Evolutionary conservation across 1,140 invertebrate genomes (phyloP).

Genomic region (Camponotus floridanus): DNA sequence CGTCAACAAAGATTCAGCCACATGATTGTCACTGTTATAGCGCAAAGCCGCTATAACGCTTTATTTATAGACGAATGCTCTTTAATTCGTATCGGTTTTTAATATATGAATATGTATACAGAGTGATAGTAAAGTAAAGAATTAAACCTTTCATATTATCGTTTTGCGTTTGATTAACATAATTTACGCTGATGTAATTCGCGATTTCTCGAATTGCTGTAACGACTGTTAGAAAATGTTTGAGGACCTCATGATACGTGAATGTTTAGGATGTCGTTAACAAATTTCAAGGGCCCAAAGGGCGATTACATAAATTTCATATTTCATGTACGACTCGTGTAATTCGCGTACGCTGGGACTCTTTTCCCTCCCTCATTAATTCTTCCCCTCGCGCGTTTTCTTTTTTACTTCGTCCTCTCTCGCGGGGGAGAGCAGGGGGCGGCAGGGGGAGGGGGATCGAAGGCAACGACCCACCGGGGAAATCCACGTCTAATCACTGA

Average conservation of each 20-base stretch:
- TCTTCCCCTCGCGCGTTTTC: background rate
- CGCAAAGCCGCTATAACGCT: background rate
- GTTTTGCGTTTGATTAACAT: background rate
- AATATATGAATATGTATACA: slow-evolving; percentile 4
- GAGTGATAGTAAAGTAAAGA: background rate
- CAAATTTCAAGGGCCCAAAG: background rate
- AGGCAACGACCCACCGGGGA: slow-evolving; percentile 64
- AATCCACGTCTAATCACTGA: slow-evolving; percentile 71
- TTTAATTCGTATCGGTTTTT: background rate
- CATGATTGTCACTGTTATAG: slow-evolving; percentile 14
- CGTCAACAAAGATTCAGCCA: background rate
- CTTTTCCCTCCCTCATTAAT: background rate
- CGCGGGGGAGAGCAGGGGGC: too few relatives aligned
- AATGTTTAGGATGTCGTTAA: background rate
- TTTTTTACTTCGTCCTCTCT: background rate
- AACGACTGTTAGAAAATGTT: background rate
- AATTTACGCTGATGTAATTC: background rate
- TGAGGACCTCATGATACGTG: background rate
- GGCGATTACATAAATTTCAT: slow-evolving; percentile 19
- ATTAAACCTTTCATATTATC: background rate
- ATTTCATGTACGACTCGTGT: slow-evolving; percentile 6
- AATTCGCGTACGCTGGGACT: background rate
- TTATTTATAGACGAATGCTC: slow-evolving; percentile 12
- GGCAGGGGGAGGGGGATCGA: background rate
- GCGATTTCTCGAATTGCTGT: background rate